Conservation (phyloP, 1,140 invertebrate species). For the Saxidomus purpurata region DNA sequence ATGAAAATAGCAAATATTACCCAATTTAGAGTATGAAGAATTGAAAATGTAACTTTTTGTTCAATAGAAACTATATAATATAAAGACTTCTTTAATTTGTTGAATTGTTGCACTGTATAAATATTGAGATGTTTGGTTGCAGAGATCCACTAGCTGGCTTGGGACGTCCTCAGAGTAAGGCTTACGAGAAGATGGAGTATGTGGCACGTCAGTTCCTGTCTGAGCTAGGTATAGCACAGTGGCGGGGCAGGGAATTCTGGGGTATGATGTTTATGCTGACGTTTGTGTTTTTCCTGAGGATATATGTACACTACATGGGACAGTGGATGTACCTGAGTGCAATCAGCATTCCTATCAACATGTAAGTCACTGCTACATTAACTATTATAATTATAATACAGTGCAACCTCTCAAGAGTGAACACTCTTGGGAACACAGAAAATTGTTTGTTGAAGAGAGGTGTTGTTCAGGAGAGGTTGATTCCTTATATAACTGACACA, state of each 20-base stretch:
- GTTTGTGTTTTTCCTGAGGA: slow-evolving; percentile 79
- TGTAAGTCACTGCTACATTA: slow-evolving; percentile 82
- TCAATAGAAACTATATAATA: too few species aligned
- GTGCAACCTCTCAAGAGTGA: too few species aligned
- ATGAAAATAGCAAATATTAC: too few species aligned
- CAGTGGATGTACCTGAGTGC: slow-evolving; percentile 83
- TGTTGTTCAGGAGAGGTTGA: too few species aligned
- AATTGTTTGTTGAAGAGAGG: too few species aligned
- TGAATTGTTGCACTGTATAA: too few species aligned
- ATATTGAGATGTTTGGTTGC: slow-evolving; percentile 31
- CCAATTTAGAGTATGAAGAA: too few species aligned
- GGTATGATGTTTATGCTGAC: slow-evolving; percentile 84
- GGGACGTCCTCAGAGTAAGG: slow-evolving; percentile 74
- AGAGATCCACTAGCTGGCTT: slow-evolving; percentile 79
- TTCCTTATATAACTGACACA: too few species aligned
- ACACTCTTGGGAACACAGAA: too few species aligned
- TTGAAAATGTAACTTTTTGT: too few species aligned
- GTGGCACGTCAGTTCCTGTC: slow-evolving; percentile 82
- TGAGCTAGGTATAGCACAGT: slow-evolving; percentile 84
- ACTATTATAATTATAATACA: too few species aligned
- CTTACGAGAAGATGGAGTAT: slow-evolving; percentile 81
- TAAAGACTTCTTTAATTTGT: too few species aligned
- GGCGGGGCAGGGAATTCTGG: slow-evolving; percentile 85
- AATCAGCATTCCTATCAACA: slow-evolving; percentile 84
- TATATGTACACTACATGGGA: slow-evolving; percentile 82